phyloP scores from a whole-genome alignment of 1,140 invertebrate species.

The Heliconius himera region DNA sequence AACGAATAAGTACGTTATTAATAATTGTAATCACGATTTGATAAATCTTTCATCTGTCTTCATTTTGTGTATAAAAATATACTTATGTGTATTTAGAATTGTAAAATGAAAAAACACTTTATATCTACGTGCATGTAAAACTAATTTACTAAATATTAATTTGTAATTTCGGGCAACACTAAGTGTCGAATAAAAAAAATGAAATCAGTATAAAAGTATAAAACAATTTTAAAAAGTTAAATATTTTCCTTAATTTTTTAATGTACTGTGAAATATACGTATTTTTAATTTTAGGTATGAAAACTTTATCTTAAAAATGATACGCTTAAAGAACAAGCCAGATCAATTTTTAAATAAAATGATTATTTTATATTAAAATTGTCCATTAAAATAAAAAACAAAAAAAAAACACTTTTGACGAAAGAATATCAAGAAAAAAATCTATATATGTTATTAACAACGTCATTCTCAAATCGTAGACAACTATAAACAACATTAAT shows the following conservation, averaged over 20 bases:
- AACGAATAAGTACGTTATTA: background rate
- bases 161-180: too few species aligned
- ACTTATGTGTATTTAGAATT: background rate
- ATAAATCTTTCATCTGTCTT: background rate
- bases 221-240: too few species aligned
- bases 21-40: too few species aligned
- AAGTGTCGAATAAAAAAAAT: too few species aligned
- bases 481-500: background rate
- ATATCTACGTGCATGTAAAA: background rate
- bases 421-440: too few species aligned
- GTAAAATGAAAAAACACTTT: background rate
- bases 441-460: background rate
- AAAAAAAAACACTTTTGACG: too few species aligned
- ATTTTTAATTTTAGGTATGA: too few species aligned
- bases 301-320: too few species aligned
- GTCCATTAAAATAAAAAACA: background rate
- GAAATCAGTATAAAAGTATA: too few species aligned
- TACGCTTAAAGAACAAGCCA: too few species aligned
- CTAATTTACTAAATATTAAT: background rate
- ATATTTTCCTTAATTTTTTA: too few species aligned
- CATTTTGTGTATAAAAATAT: background rate
- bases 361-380: background rate
- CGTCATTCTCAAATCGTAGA: background rate
- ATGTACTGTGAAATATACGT: too few species aligned
- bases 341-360: background rate